A percentile compares a stretch with the other conserved stretches of the same genome.
These are phyloP conservation scores for Ormyrus pomaceus DNA, from an alignment of 2,888 invertebrate genomes.

Conservation along the genomic window DNA sequence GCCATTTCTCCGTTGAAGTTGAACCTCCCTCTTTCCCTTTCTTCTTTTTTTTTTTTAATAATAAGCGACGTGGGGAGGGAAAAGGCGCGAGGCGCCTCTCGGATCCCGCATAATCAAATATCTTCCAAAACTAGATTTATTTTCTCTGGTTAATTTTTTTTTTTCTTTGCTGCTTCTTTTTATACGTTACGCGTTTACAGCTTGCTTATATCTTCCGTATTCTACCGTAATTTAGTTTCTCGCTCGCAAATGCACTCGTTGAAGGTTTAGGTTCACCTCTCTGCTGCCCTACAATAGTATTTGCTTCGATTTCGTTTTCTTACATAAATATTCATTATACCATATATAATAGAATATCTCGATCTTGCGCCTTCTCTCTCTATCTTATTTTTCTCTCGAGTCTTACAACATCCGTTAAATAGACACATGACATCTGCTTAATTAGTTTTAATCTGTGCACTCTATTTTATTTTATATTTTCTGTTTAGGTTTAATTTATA, in stretches of 20 bases:
- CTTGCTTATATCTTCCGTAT: background rate
- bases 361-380: constrained; percentile 36
- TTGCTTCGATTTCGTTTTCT: constrained; percentile 56
- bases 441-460: constrained; percentile 40
- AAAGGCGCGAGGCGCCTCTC: constrained; percentile 32
- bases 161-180: constrained; percentile 20
- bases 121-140: constrained; percentile 69
- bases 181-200: background rate
- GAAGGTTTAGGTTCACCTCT: constrained; percentile 47
- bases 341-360: constrained; percentile 59
- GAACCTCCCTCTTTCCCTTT: background rate
- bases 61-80: constrained; percentile 11
- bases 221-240: background rate
- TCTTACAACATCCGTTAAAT: constrained; percentile 48
- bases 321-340: constrained; percentile 61
- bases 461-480: constrained; percentile 27
- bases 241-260: constrained; percentile 26
- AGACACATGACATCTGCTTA: constrained; percentile 48
- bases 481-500: constrained; percentile 46
- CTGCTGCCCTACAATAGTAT: constrained; percentile 25
- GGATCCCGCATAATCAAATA: constrained; percentile 58
- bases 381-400: constrained; percentile 1
- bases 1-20: constrained; percentile 34
- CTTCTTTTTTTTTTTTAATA: constrained; percentile 21
- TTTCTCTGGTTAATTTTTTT: constrained; percentile 53